phyloP scores from a whole-genome alignment of 2,113 vertebrate genomes.

The Poeciliopsis occidentalis region DNA sequence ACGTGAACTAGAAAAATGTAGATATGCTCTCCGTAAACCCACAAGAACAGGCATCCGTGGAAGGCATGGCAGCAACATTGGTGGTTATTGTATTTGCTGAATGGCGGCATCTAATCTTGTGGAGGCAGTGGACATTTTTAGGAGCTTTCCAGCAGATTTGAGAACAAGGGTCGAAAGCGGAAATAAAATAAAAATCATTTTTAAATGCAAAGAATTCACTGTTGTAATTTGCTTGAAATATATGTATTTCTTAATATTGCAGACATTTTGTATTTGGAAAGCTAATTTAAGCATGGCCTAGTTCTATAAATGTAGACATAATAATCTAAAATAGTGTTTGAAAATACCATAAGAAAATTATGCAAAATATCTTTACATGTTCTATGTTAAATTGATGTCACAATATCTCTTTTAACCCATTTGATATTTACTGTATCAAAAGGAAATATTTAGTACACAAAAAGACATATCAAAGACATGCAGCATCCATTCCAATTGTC shows the following conservation, averaged over 20 bases:
- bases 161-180: slow-evolving; percentile 47
- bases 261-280: slow-evolving; percentile 35
- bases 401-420: neutral
- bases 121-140: slow-evolving; percentile 66
- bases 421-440: slow-evolving; percentile 3
- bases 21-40: slow-evolving; percentile 58
- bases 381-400: neutral
- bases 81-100: slow-evolving; percentile 65
- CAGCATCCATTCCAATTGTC: slow-evolving; percentile 55
- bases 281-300: slow-evolving; percentile 21
- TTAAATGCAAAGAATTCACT: neutral
- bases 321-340: neutral
- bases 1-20: slow-evolving; percentile 47
- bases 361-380: neutral
- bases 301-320: neutral
- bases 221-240: neutral
- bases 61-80: slow-evolving; percentile 50
- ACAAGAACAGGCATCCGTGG: slow-evolving; percentile 61
- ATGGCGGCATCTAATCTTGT: slow-evolving; percentile 66
- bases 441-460: slow-evolving; percentile 31
- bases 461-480: slow-evolving; percentile 31
- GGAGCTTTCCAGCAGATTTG: slow-evolving; percentile 64
- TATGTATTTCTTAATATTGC: neutral
- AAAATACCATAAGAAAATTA: neutral
- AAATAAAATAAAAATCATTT: neutral